Base-by-base conservation (phyloP, 1,140 invertebrate genomes). In the Anastrepha obliqua region DNA sequence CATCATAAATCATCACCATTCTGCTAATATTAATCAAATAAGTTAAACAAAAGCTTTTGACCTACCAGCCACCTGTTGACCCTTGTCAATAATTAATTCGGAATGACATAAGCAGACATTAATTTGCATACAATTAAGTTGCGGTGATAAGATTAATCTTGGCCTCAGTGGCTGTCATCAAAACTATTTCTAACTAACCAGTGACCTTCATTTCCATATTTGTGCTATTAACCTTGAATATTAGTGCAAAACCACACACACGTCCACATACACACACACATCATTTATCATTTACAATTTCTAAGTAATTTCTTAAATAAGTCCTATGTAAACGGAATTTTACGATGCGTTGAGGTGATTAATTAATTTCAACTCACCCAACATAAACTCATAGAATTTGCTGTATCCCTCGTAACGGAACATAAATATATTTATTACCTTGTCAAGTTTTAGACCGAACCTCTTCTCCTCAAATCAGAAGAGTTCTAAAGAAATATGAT, bases 351-450 rank as follows among this genome's bases (percentile, higher is more conserved):
- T 42, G 13, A 74, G 5, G 17, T 74, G 17, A 74, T 74, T 74
- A 74, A 74, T 74, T 74, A 74, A 74, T 74, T 42, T 74, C 17
- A 39, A 74, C 67, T n/a, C 13, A 6, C 5, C 13, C 65, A 67
- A 20, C 65, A 42, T 42, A 39, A 67, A 67, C 29, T 29, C 29
- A 29, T 29, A 29, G 29, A 29, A 29, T 29, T 29, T 29, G 29
- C 29, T 29, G 29, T 29, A 29, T 29, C 29, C 29, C 29, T 29
- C 29, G 29, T 29, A 29, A 29, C 29, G 29, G 29, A 29, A 29
- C 29, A 29, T 29, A 29, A 29, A 29, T 1, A 29, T 29, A 29
- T 29, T 29, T 29, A 29, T 29, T 29, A 29, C 29, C 29, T 29
- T 29, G 29, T 29, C 29, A 29, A 29, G 29, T 29, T 29, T 29